Evolutionary conservation across 2,888 invertebrate species (phyloP).

Genomic region (Aspidapion aeneum): DNA sequence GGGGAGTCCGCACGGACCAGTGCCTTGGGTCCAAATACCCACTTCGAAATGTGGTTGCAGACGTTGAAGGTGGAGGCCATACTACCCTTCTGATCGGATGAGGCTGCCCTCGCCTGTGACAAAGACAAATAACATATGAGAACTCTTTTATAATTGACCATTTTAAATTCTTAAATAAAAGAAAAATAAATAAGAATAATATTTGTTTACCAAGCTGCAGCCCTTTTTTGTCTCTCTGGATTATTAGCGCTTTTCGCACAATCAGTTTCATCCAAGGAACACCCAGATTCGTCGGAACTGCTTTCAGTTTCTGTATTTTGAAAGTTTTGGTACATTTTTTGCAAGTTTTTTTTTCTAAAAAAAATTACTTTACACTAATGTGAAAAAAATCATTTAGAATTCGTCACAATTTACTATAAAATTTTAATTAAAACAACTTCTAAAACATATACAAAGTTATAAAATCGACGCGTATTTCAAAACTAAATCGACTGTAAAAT

Average conservation of each 20-base stretch:
- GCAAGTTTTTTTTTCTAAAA: not conserved
- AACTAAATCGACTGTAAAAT: not conserved
- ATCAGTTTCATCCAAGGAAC: not conserved
- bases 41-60: slow-evolving; percentile 26
- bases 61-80: slow-evolving; percentile 39
- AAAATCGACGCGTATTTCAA: too few species aligned
- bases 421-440: not conserved
- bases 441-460: too few species aligned
- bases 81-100: slow-evolving; percentile 29
- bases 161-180: not conserved
- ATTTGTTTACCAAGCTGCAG: not conserved
- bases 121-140: not conserved
- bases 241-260: not conserved
- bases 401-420: not conserved
- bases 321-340: not conserved
- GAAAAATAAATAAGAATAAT: too few species aligned
- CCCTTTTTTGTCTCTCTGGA: not conserved
- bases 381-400: not conserved
- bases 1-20: slow-evolving; percentile 41
- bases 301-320: not conserved
- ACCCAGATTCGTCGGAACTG: not conserved
- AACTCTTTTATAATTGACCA: not conserved
- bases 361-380: not conserved
- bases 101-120: not conserved
- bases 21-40: slow-evolving; percentile 27